These are phyloP conservation scores for Penaeus indicus DNA, from an alignment of 1,140 invertebrate species.

Conservation along the genomic window DNA sequence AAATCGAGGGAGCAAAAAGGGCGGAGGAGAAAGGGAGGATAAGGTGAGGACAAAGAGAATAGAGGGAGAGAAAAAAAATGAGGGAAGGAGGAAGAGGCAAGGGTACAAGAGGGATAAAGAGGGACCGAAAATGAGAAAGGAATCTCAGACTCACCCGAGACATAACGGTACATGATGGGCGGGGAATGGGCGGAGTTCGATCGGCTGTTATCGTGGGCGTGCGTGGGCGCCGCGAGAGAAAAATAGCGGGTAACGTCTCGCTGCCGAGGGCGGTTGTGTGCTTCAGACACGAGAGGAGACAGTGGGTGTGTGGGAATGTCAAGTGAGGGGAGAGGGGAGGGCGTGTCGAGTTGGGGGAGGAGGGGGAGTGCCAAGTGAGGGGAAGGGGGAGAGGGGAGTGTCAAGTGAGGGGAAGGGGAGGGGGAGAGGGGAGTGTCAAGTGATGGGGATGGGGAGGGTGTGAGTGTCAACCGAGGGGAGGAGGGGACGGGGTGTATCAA, in stretches of 20 bases:
- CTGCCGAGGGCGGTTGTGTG: no score
- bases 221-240: no score
- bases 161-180: no score
- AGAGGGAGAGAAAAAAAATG: not conserved
- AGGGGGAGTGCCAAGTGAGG: not conserved
- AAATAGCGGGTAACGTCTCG: no score
- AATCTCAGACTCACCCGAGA: no score
- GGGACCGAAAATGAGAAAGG: no score
- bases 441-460: not conserved
- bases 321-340: not conserved
- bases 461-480: not conserved
- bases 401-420: not conserved
- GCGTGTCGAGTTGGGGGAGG: not conserved
- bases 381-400: not conserved
- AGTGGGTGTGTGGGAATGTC: not conserved
- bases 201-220: no score
- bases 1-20: not conserved
- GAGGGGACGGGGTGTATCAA: not conserved
- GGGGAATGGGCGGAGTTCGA: no score
- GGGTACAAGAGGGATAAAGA: not conserved
- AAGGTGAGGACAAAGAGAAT: not conserved
- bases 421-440: not conserved
- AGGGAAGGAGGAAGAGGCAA: not conserved
- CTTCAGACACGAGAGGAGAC: no score
- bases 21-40: not conserved